These are phyloP conservation scores for Ictalurus punctatus DNA, from an alignment of 2,113 vertebrate species.

Conservation along the genomic window DNA sequence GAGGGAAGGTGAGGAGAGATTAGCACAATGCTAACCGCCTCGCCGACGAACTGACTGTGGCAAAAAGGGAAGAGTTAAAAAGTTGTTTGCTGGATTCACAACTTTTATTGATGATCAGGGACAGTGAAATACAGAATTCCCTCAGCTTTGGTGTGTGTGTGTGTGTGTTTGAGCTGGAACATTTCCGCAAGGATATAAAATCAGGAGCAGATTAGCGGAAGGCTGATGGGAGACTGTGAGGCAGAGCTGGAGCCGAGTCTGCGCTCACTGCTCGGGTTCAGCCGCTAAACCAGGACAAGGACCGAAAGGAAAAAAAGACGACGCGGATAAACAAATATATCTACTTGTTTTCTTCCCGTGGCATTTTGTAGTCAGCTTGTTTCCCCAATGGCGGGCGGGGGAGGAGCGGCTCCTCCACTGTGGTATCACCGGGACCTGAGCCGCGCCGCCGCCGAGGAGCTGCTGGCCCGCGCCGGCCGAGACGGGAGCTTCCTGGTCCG, in stretches of 20 bases:
- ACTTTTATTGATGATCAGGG: not conserved
- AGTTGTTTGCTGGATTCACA: not conserved
- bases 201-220: slow-evolving; percentile 42
- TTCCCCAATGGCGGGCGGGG: slow-evolving; percentile 75
- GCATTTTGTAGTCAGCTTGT: slow-evolving; percentile 56
- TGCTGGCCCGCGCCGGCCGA: slow-evolving; percentile 84
- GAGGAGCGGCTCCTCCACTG: slow-evolving; percentile 74
- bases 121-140: not conserved
- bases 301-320: not conserved
- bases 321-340: not conserved
- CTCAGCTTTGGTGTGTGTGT: too few species aligned
- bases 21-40: not conserved
- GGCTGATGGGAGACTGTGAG: slow-evolving; percentile 60
- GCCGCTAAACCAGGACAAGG: not conserved
- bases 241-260: slow-evolving; percentile 58
- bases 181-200: slow-evolving; percentile 21
- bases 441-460: slow-evolving; percentile 89
- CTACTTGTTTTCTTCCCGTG: not conserved
- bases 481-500: slow-evolving; percentile 95
- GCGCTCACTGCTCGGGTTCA: not conserved
- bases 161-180: not conserved
- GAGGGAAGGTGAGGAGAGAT: not conserved
- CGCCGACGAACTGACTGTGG: not conserved
- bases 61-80: not conserved
- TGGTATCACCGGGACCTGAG: slow-evolving; percentile 96